Base-by-base conservation (phyloP, 2,888 invertebrate species). In the Gari tellinella region DNA sequence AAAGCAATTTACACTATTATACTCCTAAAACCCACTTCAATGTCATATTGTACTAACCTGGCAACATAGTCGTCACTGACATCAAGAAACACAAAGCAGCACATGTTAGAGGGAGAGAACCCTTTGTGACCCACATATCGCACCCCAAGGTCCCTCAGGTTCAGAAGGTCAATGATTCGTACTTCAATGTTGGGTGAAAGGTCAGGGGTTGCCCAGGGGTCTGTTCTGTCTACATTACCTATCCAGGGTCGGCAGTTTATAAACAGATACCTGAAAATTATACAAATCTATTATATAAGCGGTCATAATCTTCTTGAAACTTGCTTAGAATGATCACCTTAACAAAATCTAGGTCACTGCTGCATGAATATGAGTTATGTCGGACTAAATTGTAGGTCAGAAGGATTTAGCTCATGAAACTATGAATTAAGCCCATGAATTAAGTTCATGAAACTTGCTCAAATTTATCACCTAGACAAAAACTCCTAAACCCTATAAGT, bases 161-260 rank as follows among this genome's bases (percentile, higher is more conserved):
- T 95, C 70, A 94, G 94, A 78, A 96, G 93, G 92, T 96, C 96
- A 85, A 96, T 96, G 0, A 96, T 96, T 86, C 96, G 96, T 77
- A 96, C 95, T 88, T 96, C 96, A 62, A 96, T 96, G 93, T 96
- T 95, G 90, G 95, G 95, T n/a, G 96, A 96, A 80, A 96, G 96
- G 1, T 96, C 96, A 0, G 96, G 96, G 14, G 96, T 96, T 86
- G 95, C 94, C 69, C 96, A 91, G 0, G 96, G 95, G 92, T 96
- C 95, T n/a, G 94, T 94, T 74, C 96, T 95, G 38, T 94, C 93
- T 86, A 95, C 96, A 56, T 94, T 94, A 25, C 86, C 85, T 0
- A 96, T 96, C 96, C 96, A 96, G 0, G 96, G 95, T 56, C 96
- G 94, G 77, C 86, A 86, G 72, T 87, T 87, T 19, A 87, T 79